Conservation (phyloP, 2,113 vertebrate species). For the Melanotaenia duboulayi region DNA sequence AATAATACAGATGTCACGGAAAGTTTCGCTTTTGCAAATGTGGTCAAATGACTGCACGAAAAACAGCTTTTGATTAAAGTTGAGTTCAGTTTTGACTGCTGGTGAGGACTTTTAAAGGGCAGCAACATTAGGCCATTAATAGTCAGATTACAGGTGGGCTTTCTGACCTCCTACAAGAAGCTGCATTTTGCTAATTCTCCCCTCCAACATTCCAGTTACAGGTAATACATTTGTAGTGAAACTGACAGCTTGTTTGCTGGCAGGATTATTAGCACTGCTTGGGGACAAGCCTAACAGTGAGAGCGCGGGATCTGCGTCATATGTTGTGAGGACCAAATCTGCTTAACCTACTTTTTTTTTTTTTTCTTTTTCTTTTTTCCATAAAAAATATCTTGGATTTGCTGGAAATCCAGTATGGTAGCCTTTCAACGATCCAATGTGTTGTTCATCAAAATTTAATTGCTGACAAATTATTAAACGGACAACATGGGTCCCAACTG, state of each 20-base stretch:
- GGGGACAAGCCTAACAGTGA: constrained; percentile 69
- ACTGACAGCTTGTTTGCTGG: constrained; percentile 74
- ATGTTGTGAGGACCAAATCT: constrained; percentile 81
- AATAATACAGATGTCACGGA: neutral
- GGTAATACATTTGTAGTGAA: constrained; percentile 61
- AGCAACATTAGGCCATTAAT: constrained; percentile 5
- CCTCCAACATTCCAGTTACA: constrained; percentile 68
- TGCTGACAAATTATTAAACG: constrained; percentile 51
- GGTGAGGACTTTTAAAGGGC: constrained; percentile 12
- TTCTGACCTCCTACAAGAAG: constrained; percentile 34
- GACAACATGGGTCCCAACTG: constrained; percentile 20
- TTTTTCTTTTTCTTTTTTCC: constrained; percentile 61
- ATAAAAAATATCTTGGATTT: constrained; percentile 69
- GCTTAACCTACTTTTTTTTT: constrained; percentile 82
- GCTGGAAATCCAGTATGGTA: constrained; percentile 53
- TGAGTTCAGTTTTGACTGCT: constrained; percentile 17
- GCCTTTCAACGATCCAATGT: constrained; percentile 44
- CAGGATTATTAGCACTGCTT: constrained; percentile 78
- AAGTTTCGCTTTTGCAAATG: constrained; percentile 3
- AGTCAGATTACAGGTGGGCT: constrained; percentile 34
- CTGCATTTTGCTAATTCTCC: constrained; percentile 59
- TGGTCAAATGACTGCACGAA: neutral
- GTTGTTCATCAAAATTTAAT: constrained; percentile 57
- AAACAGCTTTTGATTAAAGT: neutral
- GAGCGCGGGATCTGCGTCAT: constrained; percentile 75